Conservation (phyloP, 2,113 vertebrate species). For the Hemibagrus wyckioides region DNA sequence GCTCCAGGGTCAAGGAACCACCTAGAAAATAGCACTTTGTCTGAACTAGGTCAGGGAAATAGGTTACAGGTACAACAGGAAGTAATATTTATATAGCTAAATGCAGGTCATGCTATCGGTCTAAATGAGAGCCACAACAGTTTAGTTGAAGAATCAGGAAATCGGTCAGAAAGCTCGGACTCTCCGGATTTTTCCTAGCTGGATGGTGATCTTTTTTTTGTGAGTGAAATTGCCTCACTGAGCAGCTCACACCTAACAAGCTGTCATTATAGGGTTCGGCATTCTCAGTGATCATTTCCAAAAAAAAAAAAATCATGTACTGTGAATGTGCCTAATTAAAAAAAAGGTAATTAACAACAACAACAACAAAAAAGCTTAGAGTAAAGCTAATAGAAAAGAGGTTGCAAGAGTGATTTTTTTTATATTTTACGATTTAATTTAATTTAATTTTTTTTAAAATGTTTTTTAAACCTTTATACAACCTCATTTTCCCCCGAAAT, state of each 20-base stretch:
- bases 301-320: neutral
- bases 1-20: no score
- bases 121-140: neutral
- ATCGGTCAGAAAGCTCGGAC: neutral
- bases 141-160: neutral
- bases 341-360: neutral
- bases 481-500: neutral
- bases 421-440: no score
- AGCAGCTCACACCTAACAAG: neutral
- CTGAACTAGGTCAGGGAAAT: no score
- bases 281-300: neutral
- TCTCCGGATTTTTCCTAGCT: neutral
- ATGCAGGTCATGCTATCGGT: neutral
- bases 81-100: no score
- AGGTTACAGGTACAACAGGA: no score
- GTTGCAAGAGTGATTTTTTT: neutral
- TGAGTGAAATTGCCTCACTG: neutral
- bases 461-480: neutral
- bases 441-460: no score
- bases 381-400: neutral
- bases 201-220: neutral
- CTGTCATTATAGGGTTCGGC: neutral
- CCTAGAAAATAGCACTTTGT: no score
- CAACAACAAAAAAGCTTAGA: neutral
- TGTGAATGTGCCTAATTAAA: neutral